Evolutionary conservation across 2,113 vertebrate species (phyloP).

Genomic region (Erythrolamprus reginae): DNA sequence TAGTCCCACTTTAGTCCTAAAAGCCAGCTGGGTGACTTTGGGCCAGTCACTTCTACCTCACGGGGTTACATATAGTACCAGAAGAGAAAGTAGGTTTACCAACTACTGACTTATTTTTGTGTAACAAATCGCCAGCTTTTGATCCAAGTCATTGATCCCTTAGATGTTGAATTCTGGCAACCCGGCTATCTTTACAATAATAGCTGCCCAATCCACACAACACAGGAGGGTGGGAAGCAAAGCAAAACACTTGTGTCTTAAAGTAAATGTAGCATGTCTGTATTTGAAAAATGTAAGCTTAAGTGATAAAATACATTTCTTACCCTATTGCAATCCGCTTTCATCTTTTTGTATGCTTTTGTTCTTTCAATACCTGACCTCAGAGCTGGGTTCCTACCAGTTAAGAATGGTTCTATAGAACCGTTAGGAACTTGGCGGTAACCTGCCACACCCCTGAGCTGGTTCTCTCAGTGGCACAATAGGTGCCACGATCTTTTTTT

Average conservation of each 20-base stretch:
- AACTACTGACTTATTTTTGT: neutral
- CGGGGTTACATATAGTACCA: neutral
- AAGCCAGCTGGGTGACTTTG: neutral
- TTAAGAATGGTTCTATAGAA: too few species aligned
- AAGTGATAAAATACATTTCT: conserved; percentile 25
- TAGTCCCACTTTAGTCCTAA: neutral
- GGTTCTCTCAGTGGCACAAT: too few species aligned
- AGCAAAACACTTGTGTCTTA: neutral
- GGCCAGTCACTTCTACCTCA: too few species aligned
- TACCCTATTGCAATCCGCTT: conserved; percentile 37
- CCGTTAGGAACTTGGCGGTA: too few species aligned
- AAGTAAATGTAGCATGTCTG: neutral
- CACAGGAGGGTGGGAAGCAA: neutral
- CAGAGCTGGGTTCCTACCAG: too few species aligned
- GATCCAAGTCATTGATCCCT: neutral
- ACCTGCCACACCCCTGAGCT: too few species aligned
- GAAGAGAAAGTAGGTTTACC: neutral
- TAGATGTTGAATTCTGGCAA: neutral
- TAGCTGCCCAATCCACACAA: neutral
- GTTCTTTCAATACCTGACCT: conserved; percentile 42
- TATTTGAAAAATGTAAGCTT: neutral
- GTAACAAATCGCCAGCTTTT: neutral
- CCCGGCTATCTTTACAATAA: neutral
- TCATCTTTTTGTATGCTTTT: conserved; percentile 48
- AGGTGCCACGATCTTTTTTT: too few species aligned